Base-by-base conservation (phyloP, 2,888 invertebrate genomes). In the Lissocephala sabroskyi region DNA sequence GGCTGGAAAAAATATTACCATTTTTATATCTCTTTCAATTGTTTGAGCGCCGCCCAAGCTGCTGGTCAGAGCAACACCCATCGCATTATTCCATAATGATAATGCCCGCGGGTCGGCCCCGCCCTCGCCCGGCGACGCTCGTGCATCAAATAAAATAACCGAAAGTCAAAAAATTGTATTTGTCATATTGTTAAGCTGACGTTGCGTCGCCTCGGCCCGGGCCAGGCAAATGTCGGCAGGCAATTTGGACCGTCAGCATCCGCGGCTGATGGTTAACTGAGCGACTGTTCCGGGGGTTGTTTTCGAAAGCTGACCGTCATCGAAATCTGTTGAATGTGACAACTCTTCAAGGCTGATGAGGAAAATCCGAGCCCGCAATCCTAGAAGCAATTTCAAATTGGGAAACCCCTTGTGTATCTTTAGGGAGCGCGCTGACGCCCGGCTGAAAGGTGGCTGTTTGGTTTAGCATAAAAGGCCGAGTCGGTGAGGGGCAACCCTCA, bases 341-440 rank as follows among this genome's bases (percentile, higher is more conserved):
- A 37, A 44, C 54, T 43, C 52, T 23, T 33, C 45, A 49, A 42
- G 49, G 56, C 41, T 44, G 17, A n/a, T n/a, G n/a, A 41, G 33
- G 59, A 43, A 56, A 13, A 36, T 29, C 46, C n/a, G 32, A 39
- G 46, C 18, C 23, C 32, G 29, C 55, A 56, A 67, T 73, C 71
- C 78, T 77, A 77, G 78, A 76, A 77, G 76, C 76, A 78, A 78
- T 76, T 76, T 67, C 76, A 78, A 77, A 77, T 74, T 73, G 62
- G 61, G 63, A 71, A 73, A 67, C 74, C 76, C 75, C 70, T 57
- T 63, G 78, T 74, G 76, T 64, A 74, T 78, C 74, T 77, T 78
- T 71, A 78, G 76, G 67, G 53, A 63, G 56, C 62, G 47, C 47
- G 32, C 61, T 51, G 53, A 56, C 44, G 39, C 44, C 30, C 23